A percentile compares a stretch with the other conserved stretches of the same genome.
Conservation (phyloP, 2,888 invertebrate species). For the Pogonocherus hispidulus region DNA sequence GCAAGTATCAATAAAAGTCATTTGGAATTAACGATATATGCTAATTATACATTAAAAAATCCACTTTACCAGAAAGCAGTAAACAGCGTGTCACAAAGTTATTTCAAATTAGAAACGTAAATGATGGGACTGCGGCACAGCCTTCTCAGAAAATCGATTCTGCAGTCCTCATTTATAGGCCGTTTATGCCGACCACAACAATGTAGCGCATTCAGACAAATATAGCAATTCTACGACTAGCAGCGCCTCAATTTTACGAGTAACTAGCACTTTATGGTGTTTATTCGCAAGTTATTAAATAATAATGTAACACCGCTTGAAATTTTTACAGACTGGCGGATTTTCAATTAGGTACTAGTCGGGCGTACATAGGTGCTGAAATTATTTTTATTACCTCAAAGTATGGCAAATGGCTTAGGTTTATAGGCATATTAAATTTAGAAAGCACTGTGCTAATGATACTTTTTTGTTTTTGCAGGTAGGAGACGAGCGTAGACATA, state of each 20-base stretch:
- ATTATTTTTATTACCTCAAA: constrained; percentile 23
- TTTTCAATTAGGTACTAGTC: constrained; percentile 8
- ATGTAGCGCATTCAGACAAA: constrained; percentile 21
- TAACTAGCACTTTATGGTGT: constrained; percentile 6
- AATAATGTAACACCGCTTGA: constrained; percentile 1
- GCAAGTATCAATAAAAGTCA: background rate
- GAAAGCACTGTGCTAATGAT: constrained; percentile 26
- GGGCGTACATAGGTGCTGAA: constrained; percentile 12
- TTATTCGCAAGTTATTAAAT: constrained; percentile 19
- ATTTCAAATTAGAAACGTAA: constrained; percentile 25
- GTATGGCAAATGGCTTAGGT: constrained; percentile 20
- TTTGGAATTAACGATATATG: background rate
- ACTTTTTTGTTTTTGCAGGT: constrained; percentile 30
- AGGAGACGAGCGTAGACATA: constrained; percentile 21
- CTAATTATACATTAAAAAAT: constrained; percentile 5
- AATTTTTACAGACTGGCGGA: constrained; percentile 6
- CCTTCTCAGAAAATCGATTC: constrained; percentile 27
- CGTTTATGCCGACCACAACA: background rate
- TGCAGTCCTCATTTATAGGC: constrained; percentile 10
- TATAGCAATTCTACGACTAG: constrained; percentile 19
- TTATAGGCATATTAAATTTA: constrained; percentile 27
- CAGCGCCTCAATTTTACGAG: constrained; percentile 24
- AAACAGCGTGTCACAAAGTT: constrained; percentile 22
- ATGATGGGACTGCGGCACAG: constrained; percentile 21
- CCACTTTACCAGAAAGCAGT: constrained; percentile 2